Evolutionary conservation across 2,888 invertebrate species (phyloP), one percentile per base, ranked within the genome.

Genomic region (Drosophila testacea): DNA sequence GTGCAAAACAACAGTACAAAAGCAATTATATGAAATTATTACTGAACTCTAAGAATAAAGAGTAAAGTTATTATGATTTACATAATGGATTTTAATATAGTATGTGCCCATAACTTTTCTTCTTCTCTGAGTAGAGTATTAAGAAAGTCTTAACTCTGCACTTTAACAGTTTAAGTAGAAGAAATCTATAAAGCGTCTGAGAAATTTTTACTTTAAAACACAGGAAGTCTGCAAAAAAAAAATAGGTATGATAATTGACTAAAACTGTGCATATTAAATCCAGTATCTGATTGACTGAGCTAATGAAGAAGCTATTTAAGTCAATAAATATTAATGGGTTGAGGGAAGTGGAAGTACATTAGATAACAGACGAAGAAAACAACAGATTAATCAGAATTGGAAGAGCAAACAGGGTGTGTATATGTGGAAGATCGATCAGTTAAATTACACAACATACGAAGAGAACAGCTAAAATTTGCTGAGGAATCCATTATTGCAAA

Each of bases 401-500:
- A 54, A 42, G 22, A 44, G 22, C n/a, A 27, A 42, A 55, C 27
- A 34, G 22, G 27, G 34, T 34, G 32, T 42, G 5, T 54, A 32
- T n/a, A 36, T 16, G 16, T 22, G 9, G 9, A 9, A 55, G 44
- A 44, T 55, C 34, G 22, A 55, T 55, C 55, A 44, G 42, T 42
- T 44, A 10, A 6, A 41, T 30, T 30, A 39, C 39, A 13, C 16
- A 52, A 52, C 28, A 10, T 13, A 4, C 28, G 4, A 39, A 13
- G 52, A 41, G 6, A 16, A 42, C 28, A 42, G 51, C 38, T 51
- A n/a, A 44, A 56, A 46, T 46, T 46, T 46, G 36, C 36, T 28
- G 10, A 36, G 11, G 56, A 56, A 56, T 56, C 44, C 46, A 59
- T 59, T 59, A 59, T 39, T 27, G 56, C 46, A n/a, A 56, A 46